Percentiles rank a stretch among this genome's conserved stretches.
phyloP scores from a whole-genome alignment of 2,113 vertebrate species.

The Dromas ardeola region DNA sequence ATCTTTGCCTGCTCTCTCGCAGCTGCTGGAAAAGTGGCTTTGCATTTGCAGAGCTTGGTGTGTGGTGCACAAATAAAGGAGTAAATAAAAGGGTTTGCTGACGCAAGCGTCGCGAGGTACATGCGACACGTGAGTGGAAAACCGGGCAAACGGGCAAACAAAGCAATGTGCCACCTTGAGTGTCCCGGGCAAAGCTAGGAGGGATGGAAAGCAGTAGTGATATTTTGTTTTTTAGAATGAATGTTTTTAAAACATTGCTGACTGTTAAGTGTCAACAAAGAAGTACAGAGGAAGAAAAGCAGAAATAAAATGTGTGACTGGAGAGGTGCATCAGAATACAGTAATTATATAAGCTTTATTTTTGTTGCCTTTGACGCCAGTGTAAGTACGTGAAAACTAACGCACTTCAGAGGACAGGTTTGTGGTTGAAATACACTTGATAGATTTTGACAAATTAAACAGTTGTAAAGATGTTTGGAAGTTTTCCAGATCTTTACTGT shows the following conservation, averaged over 20 bases:
- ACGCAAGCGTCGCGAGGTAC: conserved; percentile 35
- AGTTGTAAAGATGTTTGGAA: conserved; percentile 78
- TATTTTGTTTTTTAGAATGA: background rate
- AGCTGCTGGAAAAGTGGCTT: conserved; percentile 37
- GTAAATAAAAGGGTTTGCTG: conserved; percentile 73
- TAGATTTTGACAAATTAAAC: conserved; percentile 81
- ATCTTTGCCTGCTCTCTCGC: conserved; percentile 32
- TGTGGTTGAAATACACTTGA: conserved; percentile 73
- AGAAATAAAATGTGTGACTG: background rate
- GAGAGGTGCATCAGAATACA: conserved; percentile 15
- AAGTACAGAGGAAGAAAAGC: conserved; percentile 16
- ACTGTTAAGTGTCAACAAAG: conserved; percentile 39
- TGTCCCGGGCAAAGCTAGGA: background rate
- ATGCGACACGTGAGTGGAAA: conserved; percentile 12
- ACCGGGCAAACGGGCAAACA: conserved; percentile 56
- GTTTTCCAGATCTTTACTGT: conserved; percentile 75
- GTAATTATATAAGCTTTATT: conserved; percentile 42
- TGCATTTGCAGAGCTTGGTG: background rate
- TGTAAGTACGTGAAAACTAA: conserved; percentile 42
- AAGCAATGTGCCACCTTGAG: background rate
- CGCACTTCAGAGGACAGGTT: conserved; percentile 67
- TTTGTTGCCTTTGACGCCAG: conserved; percentile 48
- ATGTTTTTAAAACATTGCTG: conserved; percentile 59
- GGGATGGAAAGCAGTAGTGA: conserved; percentile 18
- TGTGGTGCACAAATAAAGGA: conserved; percentile 55